Percentiles rank a stretch among this genome's conserved stretches.
phyloP scores from a whole-genome alignment of 2,888 invertebrate genomes.

The Nysson spinosus region DNA sequence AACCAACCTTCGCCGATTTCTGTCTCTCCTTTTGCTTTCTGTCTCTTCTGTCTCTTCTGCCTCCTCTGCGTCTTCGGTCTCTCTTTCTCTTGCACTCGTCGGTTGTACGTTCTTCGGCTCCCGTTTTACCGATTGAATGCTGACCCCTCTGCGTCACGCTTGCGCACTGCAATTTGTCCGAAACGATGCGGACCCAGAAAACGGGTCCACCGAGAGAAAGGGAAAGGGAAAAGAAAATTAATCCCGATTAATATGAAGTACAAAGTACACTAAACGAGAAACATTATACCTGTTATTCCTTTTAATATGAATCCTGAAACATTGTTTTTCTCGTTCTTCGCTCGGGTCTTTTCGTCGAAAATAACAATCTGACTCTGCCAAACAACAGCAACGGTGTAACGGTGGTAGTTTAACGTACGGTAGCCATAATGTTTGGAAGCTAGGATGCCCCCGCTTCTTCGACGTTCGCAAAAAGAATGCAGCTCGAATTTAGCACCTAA shows the following conservation, averaged over 20 bases:
- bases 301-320: too few species aligned
- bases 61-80: not conserved
- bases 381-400: too few species aligned
- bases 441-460: too few species aligned
- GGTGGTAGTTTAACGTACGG: too few species aligned
- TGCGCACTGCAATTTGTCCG: slow-evolving; percentile 40
- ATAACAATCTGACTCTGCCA: too few species aligned
- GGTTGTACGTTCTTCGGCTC: slow-evolving; percentile 40
- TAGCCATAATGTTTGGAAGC: too few species aligned
- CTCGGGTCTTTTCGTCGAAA: too few species aligned
- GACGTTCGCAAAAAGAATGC: not conserved
- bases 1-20: slow-evolving; percentile 15
- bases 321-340: too few species aligned
- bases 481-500: not conserved
- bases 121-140: slow-evolving; percentile 48
- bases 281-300: too few species aligned
- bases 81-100: slow-evolving; percentile 1
- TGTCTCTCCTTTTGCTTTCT: not conserved
- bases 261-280: too few species aligned
- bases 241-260: too few species aligned
- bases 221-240: too few species aligned
- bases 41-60: not conserved
- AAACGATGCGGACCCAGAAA: slow-evolving; percentile 28
- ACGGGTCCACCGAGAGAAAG: slow-evolving; percentile 1
- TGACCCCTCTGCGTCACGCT: slow-evolving; percentile 52